Evolutionary conservation across 2,888 invertebrate genomes (phyloP), one percentile per base, ranked within the genome.

Genomic region (Drosophila ezoana): DNA sequence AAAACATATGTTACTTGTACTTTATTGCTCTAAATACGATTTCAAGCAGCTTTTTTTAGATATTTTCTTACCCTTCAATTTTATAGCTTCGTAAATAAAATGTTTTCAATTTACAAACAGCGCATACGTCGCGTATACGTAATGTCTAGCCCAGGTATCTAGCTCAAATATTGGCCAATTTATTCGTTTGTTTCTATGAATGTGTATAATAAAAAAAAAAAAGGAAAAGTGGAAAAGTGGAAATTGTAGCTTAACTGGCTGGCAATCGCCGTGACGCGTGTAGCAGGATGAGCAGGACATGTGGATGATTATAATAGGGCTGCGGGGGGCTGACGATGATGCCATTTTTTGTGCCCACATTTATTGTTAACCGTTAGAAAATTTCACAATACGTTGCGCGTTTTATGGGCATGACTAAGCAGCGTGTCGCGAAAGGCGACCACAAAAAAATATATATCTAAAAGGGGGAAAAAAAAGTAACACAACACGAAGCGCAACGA

Each of bases 331-430:
- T 40, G 66, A 51, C 33, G 56, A 47, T 57, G 71, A 18, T 52
- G 54, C 48, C 47, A 47, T 59, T 62, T 76, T 56, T 62, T 48
- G 43, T 43, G 44, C 48, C 43, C 67, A 67, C 71, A 76, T 86
- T 83, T 81, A 80, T 80, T 81, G 68, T 73, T 80, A 80, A 72
- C 68, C 75, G 65, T 81, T 75, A 43, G 75, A 60, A 63, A 72
- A 70, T 58, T 76, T 53, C 41, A 60, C 53, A 70, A 49, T 60
- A 65, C 54, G 52, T 61, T 61, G 62, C 68, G 63, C 76, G 63
- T 74, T 76, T 78, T 45, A 80, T 78, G 43, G 70, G 69, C 81
- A 81, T 82, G 85, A 81, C 82, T 81, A 84, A 81, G 82, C 81
- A 81, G 60, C 61, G 52, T 49, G 32, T 53, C 65, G 43, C 64